Evolutionary conservation across 2,113 vertebrate species (phyloP).

Genomic region (Calyptomena viridis): DNA sequence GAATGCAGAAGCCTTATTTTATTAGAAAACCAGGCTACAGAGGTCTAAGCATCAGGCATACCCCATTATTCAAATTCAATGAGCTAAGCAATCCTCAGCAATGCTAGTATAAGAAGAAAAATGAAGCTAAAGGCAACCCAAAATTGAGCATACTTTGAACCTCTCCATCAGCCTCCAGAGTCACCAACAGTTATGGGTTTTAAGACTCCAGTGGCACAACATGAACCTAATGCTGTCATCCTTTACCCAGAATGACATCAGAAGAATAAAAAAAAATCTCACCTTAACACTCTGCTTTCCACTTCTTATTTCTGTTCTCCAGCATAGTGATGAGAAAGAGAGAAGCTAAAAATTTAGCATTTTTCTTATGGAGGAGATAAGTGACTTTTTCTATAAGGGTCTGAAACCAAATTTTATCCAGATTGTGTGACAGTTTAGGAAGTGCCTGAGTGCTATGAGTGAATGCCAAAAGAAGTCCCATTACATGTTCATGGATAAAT

Average conservation of each 20-base stretch:
- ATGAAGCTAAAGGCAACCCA: background rate
- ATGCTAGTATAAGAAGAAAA: background rate
- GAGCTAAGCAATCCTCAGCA: background rate
- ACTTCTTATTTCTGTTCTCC: background rate
- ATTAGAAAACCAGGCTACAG: background rate
- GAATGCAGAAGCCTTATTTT: background rate
- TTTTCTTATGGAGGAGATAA: background rate
- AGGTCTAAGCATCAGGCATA: background rate
- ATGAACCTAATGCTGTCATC: background rate
- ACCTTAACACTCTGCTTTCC: background rate
- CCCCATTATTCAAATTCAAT: background rate
- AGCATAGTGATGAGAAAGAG: fast-evolving
- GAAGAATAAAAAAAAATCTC: background rate
- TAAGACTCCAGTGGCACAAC: background rate
- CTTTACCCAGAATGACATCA: background rate
- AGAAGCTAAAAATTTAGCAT: background rate
- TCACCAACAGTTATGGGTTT: background rate
- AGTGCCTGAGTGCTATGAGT: background rate
- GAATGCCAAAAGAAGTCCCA: background rate
- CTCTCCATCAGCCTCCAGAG: background rate
- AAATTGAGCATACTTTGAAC: background rate
- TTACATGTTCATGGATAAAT: background rate
- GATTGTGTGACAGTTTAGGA: background rate
- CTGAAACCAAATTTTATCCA: background rate
- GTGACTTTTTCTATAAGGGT: background rate